A percentile compares a stretch with the other conserved stretches of the same genome.
Conservation (phyloP, 2,113 vertebrate genomes). For the Poecilia latipinna region DNA sequence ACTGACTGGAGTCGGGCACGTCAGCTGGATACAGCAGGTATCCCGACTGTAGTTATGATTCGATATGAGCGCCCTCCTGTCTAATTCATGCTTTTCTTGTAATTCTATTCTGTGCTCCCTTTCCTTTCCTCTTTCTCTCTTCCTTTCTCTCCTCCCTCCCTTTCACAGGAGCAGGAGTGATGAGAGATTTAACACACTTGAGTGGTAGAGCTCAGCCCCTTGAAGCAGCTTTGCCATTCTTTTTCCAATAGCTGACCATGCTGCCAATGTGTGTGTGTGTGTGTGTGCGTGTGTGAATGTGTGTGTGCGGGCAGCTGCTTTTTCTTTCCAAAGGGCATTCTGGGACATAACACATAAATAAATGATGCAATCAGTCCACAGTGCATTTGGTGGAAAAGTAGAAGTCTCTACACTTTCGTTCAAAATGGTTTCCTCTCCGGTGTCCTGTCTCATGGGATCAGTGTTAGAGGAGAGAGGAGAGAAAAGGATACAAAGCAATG, state of each 20-base stretch:
- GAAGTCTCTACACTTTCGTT: constrained; percentile 53
- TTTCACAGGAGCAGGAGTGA: constrained; percentile 31
- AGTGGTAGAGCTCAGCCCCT: constrained; percentile 34
- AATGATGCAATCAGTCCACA: constrained; percentile 67
- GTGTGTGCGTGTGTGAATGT: constrained; percentile 3
- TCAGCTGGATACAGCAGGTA: constrained; percentile 22
- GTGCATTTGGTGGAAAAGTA: constrained; percentile 63
- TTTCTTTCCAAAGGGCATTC: constrained; percentile 38
- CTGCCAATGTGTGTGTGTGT: constrained; percentile 7
- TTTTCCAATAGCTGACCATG: constrained; percentile 27
- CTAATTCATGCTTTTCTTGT: constrained; percentile 37
- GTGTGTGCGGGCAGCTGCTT: neutral
- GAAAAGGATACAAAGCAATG: constrained; percentile 25
- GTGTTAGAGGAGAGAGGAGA: constrained; percentile 16
- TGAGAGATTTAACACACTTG: constrained; percentile 55
- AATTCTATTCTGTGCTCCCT: constrained; percentile 47
- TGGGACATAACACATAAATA: constrained; percentile 64
- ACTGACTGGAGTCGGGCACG: constrained; percentile 16
- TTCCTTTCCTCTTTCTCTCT: constrained; percentile 9
- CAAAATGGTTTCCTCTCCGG: constrained; percentile 61
- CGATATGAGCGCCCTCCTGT: constrained; percentile 40
- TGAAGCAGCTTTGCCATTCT: constrained; percentile 44
- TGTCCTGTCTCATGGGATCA: constrained; percentile 48
- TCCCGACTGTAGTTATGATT: constrained; percentile 37
- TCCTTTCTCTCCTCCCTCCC: constrained; percentile 14